These are phyloP conservation scores for Axis porcinus DNA, from an alignment of 2,113 vertebrate species.

Conservation along the genomic window DNA sequence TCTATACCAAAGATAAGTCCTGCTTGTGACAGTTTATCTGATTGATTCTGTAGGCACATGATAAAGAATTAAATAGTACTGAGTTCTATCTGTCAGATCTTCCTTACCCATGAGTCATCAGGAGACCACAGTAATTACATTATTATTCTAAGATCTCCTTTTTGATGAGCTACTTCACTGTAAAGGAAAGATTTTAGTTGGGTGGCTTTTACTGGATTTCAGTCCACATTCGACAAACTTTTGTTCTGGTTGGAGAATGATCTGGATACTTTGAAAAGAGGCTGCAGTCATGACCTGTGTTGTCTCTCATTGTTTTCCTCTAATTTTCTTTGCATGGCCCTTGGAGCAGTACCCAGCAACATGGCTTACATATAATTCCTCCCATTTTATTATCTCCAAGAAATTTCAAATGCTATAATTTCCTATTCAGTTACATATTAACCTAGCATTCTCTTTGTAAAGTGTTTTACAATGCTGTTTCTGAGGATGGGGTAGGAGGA, in stretches of 20 bases:
- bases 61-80: background rate
- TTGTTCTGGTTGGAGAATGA: background rate
- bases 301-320: background rate
- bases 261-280: background rate
- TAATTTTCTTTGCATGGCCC: background rate
- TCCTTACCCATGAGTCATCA: constrained; percentile 35
- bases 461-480: background rate
- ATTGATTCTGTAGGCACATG: background rate
- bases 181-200: constrained; percentile 5
- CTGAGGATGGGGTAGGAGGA: background rate
- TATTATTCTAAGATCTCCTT: background rate
- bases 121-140: constrained; percentile 33
- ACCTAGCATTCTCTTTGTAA: background rate
- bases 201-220: constrained; percentile 38
- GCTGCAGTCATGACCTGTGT: background rate
- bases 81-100: background rate
- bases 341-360: background rate
- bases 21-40: background rate
- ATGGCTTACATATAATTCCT: background rate
- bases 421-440: background rate
- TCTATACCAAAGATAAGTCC: background rate
- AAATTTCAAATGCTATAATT: background rate
- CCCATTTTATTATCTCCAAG: background rate
- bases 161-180: background rate
- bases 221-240: constrained; percentile 36